Evolutionary conservation across 2,113 vertebrate genomes (phyloP).

Genomic region (Corydoras maculifer): DNA sequence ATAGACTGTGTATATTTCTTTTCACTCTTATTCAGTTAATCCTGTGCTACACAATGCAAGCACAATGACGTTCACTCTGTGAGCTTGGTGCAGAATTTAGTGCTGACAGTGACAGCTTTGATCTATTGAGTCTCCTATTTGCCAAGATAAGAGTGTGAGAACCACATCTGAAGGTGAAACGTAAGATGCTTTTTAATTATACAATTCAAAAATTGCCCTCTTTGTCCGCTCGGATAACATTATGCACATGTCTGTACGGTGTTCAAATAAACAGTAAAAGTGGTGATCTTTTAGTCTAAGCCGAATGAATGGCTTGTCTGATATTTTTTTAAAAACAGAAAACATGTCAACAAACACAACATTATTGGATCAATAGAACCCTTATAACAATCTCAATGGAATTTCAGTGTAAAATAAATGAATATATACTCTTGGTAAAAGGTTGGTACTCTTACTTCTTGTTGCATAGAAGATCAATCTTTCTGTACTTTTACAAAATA

Average conservation of each 20-base stretch:
- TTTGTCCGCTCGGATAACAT: neutral
- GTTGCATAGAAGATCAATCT: neutral
- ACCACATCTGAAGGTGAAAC: neutral
- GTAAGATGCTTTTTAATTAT: neutral
- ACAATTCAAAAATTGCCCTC: neutral
- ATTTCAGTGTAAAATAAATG: neutral
- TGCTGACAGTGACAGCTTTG: neutral
- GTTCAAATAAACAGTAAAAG: too few relatives aligned
- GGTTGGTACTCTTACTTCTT: too few relatives aligned
- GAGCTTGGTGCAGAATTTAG: neutral
- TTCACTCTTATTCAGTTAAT: neutral
- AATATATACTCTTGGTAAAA: too few relatives aligned
- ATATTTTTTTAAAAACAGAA: neutral
- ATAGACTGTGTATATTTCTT: neutral
- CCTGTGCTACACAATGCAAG: conserved; percentile 12
- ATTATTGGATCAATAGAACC: neutral
- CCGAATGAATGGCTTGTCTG: too few relatives aligned
- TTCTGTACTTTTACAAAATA: neutral
- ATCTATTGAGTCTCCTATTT: neutral
- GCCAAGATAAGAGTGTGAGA: neutral
- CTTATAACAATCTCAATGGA: neutral
- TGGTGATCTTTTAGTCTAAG: too few relatives aligned
- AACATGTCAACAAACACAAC: neutral
- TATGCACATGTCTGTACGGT: too few relatives aligned
- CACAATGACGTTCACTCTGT: neutral